A percentile compares a stretch with the other conserved stretches of the same genome.
Evolutionary conservation across 2,888 invertebrate genomes (phyloP).

Genomic region (Pristionchus exspectatus): DNA sequence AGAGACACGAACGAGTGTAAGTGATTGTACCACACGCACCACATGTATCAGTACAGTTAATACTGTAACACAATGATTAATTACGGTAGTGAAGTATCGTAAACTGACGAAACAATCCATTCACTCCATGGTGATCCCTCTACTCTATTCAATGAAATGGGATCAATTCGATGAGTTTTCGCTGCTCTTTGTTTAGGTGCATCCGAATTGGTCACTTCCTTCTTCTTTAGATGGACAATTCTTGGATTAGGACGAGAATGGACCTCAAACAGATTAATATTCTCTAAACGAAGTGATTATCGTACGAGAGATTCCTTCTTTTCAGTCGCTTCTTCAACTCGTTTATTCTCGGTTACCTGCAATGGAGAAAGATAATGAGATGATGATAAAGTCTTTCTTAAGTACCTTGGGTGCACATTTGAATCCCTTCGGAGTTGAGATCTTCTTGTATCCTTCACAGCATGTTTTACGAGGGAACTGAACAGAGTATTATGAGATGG

Average conservation of each 20-base stretch:
- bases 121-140: neutral
- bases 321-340: neutral
- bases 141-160: neutral
- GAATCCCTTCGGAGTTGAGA: neutral
- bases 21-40: constrained; percentile 4
- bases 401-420: neutral
- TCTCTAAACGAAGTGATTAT: neutral
- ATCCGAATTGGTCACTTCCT: neutral
- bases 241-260: neutral
- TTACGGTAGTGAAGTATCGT: neutral
- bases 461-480: constrained; percentile 44
- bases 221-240: neutral
- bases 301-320: neutral
- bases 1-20: neutral
- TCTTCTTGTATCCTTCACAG: constrained; percentile 8
- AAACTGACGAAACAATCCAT: constrained; percentile 18
- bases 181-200: neutral
- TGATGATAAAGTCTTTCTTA: neutral
- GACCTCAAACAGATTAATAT: neutral
- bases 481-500: neutral
- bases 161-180: too few relatives aligned
- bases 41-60: neutral
- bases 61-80: neutral
- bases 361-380: neutral
- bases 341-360: neutral